Evolutionary conservation across 1,140 invertebrate genomes (phyloP), one percentile per base, ranked within the genome.

Genomic region (Caenorhabditis brenneri): DNA sequence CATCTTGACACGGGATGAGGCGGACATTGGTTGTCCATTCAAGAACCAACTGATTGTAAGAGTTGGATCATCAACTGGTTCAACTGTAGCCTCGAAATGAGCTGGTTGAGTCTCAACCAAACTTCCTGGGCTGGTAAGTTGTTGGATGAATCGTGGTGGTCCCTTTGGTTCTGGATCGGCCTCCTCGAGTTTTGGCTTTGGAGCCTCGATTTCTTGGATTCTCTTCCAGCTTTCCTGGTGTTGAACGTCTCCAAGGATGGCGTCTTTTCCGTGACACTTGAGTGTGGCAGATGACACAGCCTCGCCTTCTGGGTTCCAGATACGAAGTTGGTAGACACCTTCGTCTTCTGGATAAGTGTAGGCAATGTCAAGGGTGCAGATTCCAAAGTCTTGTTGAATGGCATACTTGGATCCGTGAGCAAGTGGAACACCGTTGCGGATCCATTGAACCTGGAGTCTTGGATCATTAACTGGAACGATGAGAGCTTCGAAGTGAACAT

Each of bases 1-100:
- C 92, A 96, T 95, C 10, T 94, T 94, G 90, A 96, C 96, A 87
- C 95, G 93, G 0, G 95, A 95, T 12, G 95, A 95, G 95, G 88
- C 74, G 84, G 86, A 48, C 82, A 89, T 82, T 27, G 88, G 89
- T 10, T 49, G 58, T 69, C 88, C 88, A 39, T 89, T 89, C 16
- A 88, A 29, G 39, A 65, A 97, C 97, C 97, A 99, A 92, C 98
- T 95, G 0, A 99, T 96, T 91, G 95, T 96, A 94, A 99, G 95
- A 0, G 95, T 95, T 0, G 95, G 93, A 92, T 99, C 97, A 49
- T 96, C 97, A 27, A 98, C 95, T 10, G 97, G 97, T 88, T 97
- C 96, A 15, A 99, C 91, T 46, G 96, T 94, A 88, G 95, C 96
- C 91, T 98, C 97, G 90, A 98, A 98, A 89, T 98, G 96, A 33